Evolutionary conservation across 2,888 invertebrate genomes (phyloP).

Genomic region (Hirtodrosophila trivittata): DNA sequence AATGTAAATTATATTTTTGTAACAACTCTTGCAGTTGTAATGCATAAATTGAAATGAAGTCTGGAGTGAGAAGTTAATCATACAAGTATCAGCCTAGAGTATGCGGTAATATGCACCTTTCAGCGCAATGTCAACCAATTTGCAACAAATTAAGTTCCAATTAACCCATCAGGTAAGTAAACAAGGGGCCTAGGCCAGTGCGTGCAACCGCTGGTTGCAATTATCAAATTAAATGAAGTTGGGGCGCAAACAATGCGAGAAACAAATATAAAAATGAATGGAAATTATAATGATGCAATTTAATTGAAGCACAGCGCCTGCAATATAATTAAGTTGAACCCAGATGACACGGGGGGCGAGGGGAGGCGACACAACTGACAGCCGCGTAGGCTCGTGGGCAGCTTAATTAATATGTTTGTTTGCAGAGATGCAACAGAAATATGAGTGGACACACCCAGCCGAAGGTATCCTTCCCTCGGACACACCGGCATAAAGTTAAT

Average conservation of each 20-base stretch:
- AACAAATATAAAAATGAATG: slow-evolving; percentile 54
- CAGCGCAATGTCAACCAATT: slow-evolving; percentile 50
- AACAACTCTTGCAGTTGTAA: no score
- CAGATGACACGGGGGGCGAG: slow-evolving; percentile 27
- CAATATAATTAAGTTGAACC: slow-evolving; percentile 72
- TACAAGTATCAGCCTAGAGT: no score
- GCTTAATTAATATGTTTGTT: slow-evolving; percentile 72
- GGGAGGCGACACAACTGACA: slow-evolving; percentile 51
- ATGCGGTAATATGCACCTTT: slow-evolving; percentile 16
- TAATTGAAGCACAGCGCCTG: slow-evolving; percentile 47
- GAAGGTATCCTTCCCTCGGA: slow-evolving; percentile 1
- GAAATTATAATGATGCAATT: slow-evolving; percentile 35
- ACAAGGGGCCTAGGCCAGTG: slow-evolving; percentile 26
- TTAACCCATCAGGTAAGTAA: slow-evolving; percentile 63
- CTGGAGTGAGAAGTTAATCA: no score
- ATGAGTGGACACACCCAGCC: slow-evolving; percentile 47
- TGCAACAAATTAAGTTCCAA: slow-evolving; percentile 71
- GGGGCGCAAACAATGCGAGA: slow-evolving; percentile 41
- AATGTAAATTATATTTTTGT: neutral
- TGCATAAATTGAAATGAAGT: no score
- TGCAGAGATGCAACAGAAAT: slow-evolving; percentile 51
- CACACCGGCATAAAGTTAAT: neutral
- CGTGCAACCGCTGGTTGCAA: slow-evolving; percentile 47
- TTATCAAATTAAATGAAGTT: slow-evolving; percentile 70
- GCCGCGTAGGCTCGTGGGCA: slow-evolving; percentile 68